These are phyloP conservation scores for Centroberyx gerrardi DNA, from an alignment of 2,797 vertebrate species.

Conservation along the genomic window DNA sequence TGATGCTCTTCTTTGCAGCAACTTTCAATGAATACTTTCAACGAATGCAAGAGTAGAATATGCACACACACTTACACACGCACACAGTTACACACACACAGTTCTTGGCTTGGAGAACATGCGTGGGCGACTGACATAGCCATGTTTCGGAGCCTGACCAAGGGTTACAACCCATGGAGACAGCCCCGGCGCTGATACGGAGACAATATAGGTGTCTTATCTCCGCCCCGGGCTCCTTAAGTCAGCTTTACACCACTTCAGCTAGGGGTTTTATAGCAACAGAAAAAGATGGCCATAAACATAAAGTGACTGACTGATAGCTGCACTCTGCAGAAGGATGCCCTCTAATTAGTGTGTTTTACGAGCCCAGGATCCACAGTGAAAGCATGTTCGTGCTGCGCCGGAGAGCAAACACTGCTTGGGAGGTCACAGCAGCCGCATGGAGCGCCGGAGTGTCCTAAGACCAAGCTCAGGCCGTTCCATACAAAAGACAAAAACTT, in stretches of 20 bases:
- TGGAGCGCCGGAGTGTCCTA: conserved; percentile 49
- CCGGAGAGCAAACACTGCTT: conserved; percentile 68
- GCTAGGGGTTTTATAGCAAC: conserved; percentile 64
- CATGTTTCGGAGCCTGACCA: conserved; percentile 53
- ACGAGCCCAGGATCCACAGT: conserved; percentile 74
- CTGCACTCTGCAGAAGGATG: conserved; percentile 75
- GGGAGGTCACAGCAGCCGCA: conserved; percentile 68
- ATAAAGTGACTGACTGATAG: conserved; percentile 80
- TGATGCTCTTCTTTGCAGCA: background rate
- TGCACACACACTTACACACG: background rate
- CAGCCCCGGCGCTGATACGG: conserved; percentile 68
- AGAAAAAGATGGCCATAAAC: conserved; percentile 76
- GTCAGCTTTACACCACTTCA: conserved; percentile 56
- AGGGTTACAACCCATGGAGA: conserved; percentile 71
- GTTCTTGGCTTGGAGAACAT: conserved; percentile 39
- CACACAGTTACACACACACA: conserved; percentile 25
- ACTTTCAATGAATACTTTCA: background rate
- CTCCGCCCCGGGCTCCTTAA: conserved; percentile 55
- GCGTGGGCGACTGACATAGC: conserved; percentile 59
- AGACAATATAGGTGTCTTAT: conserved; percentile 73
- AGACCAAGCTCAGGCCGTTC: conserved; percentile 61
- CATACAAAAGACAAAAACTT: conserved; percentile 29
- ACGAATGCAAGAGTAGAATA: background rate
- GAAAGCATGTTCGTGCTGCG: conserved; percentile 71
- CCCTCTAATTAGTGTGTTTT: conserved; percentile 80